These are phyloP conservation scores for Zosterops lateralis DNA, from an alignment of 2,113 vertebrate genomes.

Conservation along the genomic window DNA sequence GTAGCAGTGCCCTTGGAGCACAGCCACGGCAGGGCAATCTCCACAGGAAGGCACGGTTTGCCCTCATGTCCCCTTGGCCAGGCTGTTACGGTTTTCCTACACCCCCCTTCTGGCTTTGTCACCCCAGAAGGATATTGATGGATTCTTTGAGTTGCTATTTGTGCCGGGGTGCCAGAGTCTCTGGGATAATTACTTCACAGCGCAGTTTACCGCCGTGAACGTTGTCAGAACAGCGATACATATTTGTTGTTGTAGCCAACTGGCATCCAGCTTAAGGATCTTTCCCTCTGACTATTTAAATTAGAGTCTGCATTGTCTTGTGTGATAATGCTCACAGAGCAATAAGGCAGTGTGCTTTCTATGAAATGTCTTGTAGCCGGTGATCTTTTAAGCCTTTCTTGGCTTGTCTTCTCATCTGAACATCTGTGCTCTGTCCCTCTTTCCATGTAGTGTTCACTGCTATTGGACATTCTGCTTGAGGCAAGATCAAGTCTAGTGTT, in stretches of 20 bases:
- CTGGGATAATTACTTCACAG: not conserved
- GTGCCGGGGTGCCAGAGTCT: not conserved
- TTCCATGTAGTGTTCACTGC: not conserved
- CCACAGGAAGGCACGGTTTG: not conserved
- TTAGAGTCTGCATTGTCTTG: slow-evolving; percentile 32
- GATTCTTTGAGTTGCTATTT: not conserved
- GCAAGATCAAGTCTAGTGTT: slow-evolving; percentile 21
- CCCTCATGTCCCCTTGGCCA: not conserved
- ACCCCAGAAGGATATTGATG: not conserved
- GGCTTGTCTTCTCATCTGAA: slow-evolving; percentile 46
- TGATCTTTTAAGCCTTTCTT: slow-evolving; percentile 62
- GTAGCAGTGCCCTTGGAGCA: not conserved
- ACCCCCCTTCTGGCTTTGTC: not conserved
- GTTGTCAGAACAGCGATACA: not conserved
- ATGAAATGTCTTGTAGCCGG: slow-evolving; percentile 14
- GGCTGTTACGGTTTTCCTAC: not conserved
- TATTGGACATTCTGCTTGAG: slow-evolving; percentile 37
- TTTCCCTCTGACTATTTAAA: slow-evolving; percentile 51
- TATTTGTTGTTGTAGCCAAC: slow-evolving; percentile 3
- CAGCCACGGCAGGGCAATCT: not conserved
- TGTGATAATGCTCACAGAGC: slow-evolving; percentile 29
- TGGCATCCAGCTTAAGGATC: slow-evolving; percentile 31
- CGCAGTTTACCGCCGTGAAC: not conserved
- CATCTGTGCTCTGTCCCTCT: slow-evolving; percentile 51
- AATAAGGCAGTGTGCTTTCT: slow-evolving; percentile 8